Base-by-base conservation (phyloP, 2,113 vertebrate species). In the Perca fluviatilis region DNA sequence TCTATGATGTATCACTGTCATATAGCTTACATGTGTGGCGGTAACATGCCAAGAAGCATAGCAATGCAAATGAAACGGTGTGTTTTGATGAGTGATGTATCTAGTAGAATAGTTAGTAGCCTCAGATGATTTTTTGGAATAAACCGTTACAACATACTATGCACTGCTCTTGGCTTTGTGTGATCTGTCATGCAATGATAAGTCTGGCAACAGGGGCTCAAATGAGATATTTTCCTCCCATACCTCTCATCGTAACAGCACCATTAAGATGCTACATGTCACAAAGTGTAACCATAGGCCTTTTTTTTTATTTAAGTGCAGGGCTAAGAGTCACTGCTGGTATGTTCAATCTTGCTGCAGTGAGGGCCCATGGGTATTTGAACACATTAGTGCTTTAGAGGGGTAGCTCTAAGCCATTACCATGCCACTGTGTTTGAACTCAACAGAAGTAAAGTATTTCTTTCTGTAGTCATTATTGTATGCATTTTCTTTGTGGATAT, bases 371-470 rank as follows among this genome's bases (percentile, higher is more conserved):
- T 65, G 86, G 88, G 85, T 82, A 60, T 86, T 72, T 85, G 74
- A 86, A 62, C 81, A 90, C 78, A 88, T 88, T 84, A 89, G 82
- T 77, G 83, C 69, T 77, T 70, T n/a, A 46, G 79, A 75, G 60
- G 60, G 58, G 53, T 62, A 54, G 79, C 74, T 76, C 18, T 6
- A 47, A 79, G 87, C 84, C 10, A 54, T 69, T 56, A 58, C 77
- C 63, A 2, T 80, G 74, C 82, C 69, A 80, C 84, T 63, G 60
- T 74, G 86, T 88, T 84, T 86, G 88, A 93, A 90, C 89, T 84
- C 84, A 5, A 53, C 47, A 49, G 63, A 77, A 81, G 64, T 21
- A 51, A 43, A 54, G 78, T 66, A 74, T 87, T 84, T 81, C 74
- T 78, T 62, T 84, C 80, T 40, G 19, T 10, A 21, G 69, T 79